These are phyloP conservation scores for Orthonychiurus folsomi DNA, from an alignment of 2,888 invertebrate genomes.

Conservation along the genomic window DNA sequence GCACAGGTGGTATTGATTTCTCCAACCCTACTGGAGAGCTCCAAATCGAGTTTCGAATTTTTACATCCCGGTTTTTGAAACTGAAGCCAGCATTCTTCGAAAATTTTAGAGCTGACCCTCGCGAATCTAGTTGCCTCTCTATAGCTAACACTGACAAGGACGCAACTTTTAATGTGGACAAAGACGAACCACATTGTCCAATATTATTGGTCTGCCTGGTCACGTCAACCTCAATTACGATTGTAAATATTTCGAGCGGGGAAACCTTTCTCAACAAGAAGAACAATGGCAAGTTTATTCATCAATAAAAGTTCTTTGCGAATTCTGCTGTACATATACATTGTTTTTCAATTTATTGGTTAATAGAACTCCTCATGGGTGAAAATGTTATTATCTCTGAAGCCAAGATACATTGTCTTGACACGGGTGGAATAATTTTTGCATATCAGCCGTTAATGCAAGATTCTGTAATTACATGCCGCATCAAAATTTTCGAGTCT, in stretches of 20 bases:
- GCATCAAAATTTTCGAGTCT: neutral
- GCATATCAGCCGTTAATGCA: conserved; percentile 24
- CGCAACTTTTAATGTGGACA: too few relatives aligned
- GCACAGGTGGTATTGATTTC: neutral
- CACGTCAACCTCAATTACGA: conserved; percentile 22
- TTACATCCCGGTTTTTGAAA: too few relatives aligned
- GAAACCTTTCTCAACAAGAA: conserved; percentile 19
- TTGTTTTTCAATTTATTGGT: too few relatives aligned
- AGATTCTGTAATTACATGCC: conserved; percentile 11
- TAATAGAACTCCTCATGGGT: conserved; percentile 11
- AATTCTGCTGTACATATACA: too few relatives aligned
- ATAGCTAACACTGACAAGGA: too few relatives aligned
- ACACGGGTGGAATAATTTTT: conserved; percentile 16
- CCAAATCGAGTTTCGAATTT: too few relatives aligned
- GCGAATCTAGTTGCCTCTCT: too few relatives aligned
- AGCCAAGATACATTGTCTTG: neutral
- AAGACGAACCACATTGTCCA: conserved; percentile 25
- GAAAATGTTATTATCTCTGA: neutral
- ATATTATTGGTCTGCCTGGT: conserved; percentile 26
- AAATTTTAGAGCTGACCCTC: too few relatives aligned
- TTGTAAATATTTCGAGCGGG: conserved; percentile 29
- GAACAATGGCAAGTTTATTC: conserved; percentile 24
- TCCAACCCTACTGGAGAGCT: neutral
- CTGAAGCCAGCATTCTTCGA: too few relatives aligned
- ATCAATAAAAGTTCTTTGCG: too few relatives aligned